Conservation (phyloP, 2,797 vertebrate genomes). For the Galagoides demidoff region DNA sequence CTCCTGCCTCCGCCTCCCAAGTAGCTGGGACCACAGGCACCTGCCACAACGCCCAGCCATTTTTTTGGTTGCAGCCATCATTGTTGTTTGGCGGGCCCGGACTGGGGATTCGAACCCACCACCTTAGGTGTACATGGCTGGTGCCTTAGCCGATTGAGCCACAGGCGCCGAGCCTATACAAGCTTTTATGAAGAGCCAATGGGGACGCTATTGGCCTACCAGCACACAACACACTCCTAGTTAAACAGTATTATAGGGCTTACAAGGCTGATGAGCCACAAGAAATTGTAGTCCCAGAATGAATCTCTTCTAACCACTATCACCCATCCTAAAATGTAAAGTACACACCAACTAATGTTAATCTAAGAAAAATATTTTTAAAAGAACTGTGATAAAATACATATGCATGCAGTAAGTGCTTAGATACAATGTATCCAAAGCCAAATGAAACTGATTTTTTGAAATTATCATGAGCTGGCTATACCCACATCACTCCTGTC, state of each 20-base stretch:
- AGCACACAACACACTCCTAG: not conserved
- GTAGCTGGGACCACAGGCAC: no score
- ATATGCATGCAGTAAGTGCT: not conserved
- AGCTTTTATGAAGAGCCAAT: not conserved
- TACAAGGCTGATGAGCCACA: not conserved
- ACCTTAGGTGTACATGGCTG: no score
- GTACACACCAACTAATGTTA: not conserved
- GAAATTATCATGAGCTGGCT: not conserved
- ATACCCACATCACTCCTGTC: not conserved
- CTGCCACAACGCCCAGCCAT: no score
- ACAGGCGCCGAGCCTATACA: not conserved
- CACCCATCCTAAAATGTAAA: not conserved
- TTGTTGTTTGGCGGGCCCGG: no score
- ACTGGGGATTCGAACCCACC: no score
- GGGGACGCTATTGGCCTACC: no score
- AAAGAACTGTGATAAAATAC: not conserved
- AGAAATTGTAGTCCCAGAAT: not conserved
- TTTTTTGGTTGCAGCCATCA: no score
- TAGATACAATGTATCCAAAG: not conserved
- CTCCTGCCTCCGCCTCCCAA: no score
- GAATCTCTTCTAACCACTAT: not conserved
- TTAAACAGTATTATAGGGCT: not conserved
- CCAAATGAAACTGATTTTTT: not conserved
- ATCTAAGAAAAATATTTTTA: conserved; percentile 30
- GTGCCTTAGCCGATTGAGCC: no score